Percentiles rank a stretch among this genome's conserved stretches.
Evolutionary conservation across 2,113 vertebrate genomes (phyloP).

Genomic region (Setophaga kirtlandii): DNA sequence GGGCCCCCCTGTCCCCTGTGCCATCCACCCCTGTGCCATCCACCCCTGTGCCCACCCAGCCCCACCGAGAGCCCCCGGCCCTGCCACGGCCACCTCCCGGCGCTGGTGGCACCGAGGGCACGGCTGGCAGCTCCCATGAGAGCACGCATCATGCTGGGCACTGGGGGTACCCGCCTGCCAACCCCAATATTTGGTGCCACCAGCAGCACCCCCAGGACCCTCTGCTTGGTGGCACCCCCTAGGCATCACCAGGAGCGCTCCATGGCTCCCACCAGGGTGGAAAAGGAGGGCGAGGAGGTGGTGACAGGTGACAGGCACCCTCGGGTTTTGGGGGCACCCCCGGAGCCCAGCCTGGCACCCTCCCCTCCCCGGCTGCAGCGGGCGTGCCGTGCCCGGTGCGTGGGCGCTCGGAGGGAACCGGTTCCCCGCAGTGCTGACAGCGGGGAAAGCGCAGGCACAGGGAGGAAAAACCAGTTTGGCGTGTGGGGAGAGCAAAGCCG

Average conservation of each 20-base stretch:
- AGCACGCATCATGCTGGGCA: background rate
- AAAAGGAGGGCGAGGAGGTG: accelerated
- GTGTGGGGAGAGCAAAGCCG: background rate
- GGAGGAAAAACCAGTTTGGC: conserved; percentile 59
- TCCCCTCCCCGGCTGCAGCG: background rate
- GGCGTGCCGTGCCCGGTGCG: background rate
- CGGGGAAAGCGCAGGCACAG: background rate
- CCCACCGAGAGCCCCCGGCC: accelerated
- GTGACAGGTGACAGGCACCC: background rate
- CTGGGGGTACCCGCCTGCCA: accelerated
- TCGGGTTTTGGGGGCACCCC: accelerated
- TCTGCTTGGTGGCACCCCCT: accelerated
- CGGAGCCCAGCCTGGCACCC: background rate
- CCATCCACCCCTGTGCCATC: background rate
- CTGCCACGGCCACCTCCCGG: accelerated
- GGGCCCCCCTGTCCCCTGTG: accelerated
- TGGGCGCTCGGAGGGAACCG: background rate
- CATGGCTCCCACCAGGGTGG: accelerated
- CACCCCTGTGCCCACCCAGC: background rate
- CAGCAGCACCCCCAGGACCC: background rate
- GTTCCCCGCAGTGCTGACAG: background rate
- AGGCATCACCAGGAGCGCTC: accelerated
- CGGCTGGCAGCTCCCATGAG: accelerated
- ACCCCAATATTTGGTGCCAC: background rate
- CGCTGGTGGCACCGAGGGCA: background rate